phyloP scores from a whole-genome alignment of 2,113 vertebrate genomes.

The Rutilus rutilus region DNA sequence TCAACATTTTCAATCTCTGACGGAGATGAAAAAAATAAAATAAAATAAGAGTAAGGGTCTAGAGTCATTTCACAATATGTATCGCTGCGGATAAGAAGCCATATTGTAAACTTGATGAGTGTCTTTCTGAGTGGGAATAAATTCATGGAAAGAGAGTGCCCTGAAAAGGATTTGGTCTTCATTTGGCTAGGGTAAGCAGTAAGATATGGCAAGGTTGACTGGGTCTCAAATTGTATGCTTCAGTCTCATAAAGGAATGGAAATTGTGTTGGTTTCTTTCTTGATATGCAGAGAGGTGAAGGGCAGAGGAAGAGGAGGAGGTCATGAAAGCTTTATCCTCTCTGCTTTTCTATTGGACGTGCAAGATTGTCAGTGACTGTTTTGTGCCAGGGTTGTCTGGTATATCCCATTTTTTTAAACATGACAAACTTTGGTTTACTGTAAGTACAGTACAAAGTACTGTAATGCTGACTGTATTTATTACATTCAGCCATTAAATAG shows the following conservation, averaged over 20 bases:
- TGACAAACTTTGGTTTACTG: not conserved
- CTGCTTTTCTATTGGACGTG: not conserved
- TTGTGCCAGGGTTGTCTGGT: not conserved
- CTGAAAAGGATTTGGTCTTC: conserved; percentile 6
- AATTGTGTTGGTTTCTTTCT: conserved; percentile 39
- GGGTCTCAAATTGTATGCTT: conserved; percentile 48
- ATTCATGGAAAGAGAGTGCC: not conserved
- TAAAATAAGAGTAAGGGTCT: not conserved
- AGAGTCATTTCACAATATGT: conserved; percentile 45
- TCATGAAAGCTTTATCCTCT: not conserved
- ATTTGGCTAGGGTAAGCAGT: not conserved
- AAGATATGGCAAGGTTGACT: conserved; percentile 35
- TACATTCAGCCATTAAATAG: not conserved
- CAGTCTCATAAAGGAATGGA: conserved; percentile 43
- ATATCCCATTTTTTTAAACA: not conserved
- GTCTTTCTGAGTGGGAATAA: conserved; percentile 20
- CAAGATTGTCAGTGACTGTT: not conserved
- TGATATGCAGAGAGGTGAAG: conserved; percentile 20
- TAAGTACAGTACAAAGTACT: not conserved
- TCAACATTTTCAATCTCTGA: not conserved
- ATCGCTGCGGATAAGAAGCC: conserved; percentile 40
- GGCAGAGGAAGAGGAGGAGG: conserved; percentile 17
- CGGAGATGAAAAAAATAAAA: not conserved
- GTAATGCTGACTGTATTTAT: not conserved
- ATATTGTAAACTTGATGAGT: conserved; percentile 46